These are phyloP conservation scores for Papilio gigon DNA, from an alignment of 2,888 invertebrate genomes.

Conservation along the genomic window DNA sequence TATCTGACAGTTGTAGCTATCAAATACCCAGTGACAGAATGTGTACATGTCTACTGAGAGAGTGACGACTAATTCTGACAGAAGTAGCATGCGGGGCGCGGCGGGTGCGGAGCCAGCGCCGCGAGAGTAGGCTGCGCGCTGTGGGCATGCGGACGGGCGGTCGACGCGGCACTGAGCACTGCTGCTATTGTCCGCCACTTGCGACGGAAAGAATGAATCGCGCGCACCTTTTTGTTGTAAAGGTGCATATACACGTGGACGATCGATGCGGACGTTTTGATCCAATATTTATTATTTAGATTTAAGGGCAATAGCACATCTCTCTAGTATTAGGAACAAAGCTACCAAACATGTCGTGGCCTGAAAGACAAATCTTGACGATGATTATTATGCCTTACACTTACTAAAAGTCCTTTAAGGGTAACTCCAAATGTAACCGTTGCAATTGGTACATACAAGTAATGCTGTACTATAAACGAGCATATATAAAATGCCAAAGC, in stretches of 20 bases:
- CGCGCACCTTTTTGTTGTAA: conserved; percentile 59
- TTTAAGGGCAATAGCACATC: neutral
- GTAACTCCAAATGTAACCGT: too few relatives aligned
- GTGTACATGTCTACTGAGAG: too few relatives aligned
- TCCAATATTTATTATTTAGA: neutral
- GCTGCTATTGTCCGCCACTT: conserved; percentile 70
- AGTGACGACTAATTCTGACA: too few relatives aligned
- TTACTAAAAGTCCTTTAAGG: neutral
- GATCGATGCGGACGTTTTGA: neutral
- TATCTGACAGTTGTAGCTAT: too few relatives aligned
- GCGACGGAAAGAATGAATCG: conserved; percentile 62
- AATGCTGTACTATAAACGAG: too few relatives aligned
- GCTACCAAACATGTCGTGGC: neutral
- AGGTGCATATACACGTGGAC: conserved; percentile 43
- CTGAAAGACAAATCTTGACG: neutral
- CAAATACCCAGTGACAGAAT: too few relatives aligned
- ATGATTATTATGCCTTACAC: neutral
- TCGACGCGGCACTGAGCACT: conserved; percentile 58
- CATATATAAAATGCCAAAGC: neutral
- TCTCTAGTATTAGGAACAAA: neutral
- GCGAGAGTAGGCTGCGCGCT: conserved; percentile 68
- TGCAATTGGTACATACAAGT: too few relatives aligned
- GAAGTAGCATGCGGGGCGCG: conserved; percentile 64
- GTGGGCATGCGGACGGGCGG: conserved; percentile 75
- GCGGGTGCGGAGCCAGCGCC: conserved; percentile 70